Evolutionary conservation across 2,797 vertebrate species (phyloP), one percentile per base, ranked within the genome.

Genomic region (Pagetopsis macropterus): DNA sequence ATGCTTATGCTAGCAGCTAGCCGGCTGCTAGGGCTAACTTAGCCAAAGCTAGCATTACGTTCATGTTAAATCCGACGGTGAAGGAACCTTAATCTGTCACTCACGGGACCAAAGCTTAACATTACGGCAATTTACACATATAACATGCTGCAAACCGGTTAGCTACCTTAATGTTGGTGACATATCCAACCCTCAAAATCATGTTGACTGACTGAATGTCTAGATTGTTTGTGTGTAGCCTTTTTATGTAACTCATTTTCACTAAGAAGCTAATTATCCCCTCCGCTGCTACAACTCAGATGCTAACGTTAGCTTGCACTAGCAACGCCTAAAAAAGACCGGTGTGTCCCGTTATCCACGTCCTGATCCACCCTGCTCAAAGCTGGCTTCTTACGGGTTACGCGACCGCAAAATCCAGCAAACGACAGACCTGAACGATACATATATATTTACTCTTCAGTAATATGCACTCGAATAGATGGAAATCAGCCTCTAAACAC

Each of bases 251-350:
- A 76, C 52, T 75, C 75, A 12, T 63, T 67, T 76, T 58, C 58
- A 84, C 76, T 78, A 72, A 71, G 79, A 81, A 62, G 89, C 85
- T 86, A 85, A 89, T 87, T 79, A 81, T 66, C 76, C 63, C 19
- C 44, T 67, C 44, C 40, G 65, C 65, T 54, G 72, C 67, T 76
- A 75, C 59, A 57, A 81, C 73, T 72, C 72, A 6, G n/a, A 10
- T 23, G 84, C 87, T 84, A 76, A 9, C 69, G 64, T 66, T 88
- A 90, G 91, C 90, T 81, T 9, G 48, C 40, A 41, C 69, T 84
- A 92, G 88, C 89, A 72, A 83, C 87, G 90, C 90, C 88, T 89
- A 84, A 88, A 89, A 83, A 82, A 87, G 87, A 93, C 92, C 91
- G 89, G 89, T 84, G 92, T 54, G 83, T 82, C 65, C 89, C 87